Conservation (phyloP, 2,113 vertebrate species). For the Geothlypis trichas region DNA sequence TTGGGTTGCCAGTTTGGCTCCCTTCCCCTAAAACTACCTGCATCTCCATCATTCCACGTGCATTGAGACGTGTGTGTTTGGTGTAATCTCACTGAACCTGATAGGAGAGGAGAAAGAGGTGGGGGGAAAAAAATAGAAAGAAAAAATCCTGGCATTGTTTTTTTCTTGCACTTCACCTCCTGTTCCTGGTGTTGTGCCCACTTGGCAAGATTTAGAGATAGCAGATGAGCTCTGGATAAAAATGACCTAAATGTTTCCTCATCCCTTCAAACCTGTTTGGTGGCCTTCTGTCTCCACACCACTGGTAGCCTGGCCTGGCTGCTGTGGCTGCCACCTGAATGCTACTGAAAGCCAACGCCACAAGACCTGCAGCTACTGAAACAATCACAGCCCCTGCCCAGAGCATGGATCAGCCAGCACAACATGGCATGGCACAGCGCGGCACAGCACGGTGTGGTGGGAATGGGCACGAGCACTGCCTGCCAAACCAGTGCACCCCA, state of each 20-base stretch:
- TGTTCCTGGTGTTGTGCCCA: slow-evolving; percentile 50
- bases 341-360: background rate
- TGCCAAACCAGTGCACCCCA: background rate
- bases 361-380: background rate
- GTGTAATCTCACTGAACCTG: background rate
- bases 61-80: background rate
- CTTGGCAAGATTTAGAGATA: slow-evolving; percentile 57
- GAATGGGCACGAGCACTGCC: background rate
- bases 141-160: slow-evolving; percentile 11
- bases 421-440: rapidly evolving
- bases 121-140: background rate
- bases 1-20: background rate
- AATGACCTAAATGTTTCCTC: slow-evolving; percentile 67
- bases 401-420: rapidly evolving
- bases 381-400: background rate
- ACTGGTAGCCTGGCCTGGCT: background rate
- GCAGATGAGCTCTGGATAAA: slow-evolving; percentile 56
- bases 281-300: slow-evolving; percentile 34
- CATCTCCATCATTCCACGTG: rapidly evolving
- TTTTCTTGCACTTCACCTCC: slow-evolving; percentile 35
- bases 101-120: background rate
- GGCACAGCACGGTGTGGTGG: background rate
- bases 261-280: slow-evolving; percentile 50
- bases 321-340: background rate
- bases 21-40: background rate